Evolutionary conservation across 2,797 vertebrate genomes (phyloP), one percentile per base, ranked within the genome.

Genomic region (Eutrigla gurnardus): DNA sequence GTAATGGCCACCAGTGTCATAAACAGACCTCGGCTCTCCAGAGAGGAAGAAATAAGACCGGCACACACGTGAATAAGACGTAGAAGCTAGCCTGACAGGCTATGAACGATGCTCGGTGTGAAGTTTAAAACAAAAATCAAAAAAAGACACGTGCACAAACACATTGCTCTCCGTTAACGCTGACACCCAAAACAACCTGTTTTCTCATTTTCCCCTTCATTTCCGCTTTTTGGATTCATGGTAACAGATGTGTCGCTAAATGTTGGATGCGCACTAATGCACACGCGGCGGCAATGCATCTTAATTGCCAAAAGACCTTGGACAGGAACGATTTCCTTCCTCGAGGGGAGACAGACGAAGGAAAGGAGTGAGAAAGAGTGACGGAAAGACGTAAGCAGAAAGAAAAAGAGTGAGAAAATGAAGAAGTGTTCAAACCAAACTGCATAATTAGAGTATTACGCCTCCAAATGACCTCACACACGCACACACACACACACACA

Each of bases 391-490:
- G 14, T 25, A 75, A 2, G 14, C 50, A n/a, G 35, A 60, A 66
- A 40, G 65, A 4, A 55, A 9, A 37, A 63, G 59, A 70, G n/a
- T 32, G 39, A n/a, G 17, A 54, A 49, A 57, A 37, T 35, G 35
- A 65, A 70, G 68, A 45, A 62, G 66, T 65, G 50, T 74, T 76
- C 73, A 43, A 81, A 76, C 75, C 53, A 68, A 81, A 77, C 81
- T 84, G 77, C 71, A 84, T 85, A 86, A 89, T 77, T 82, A 78
- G 76, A 82, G 54, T 69, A 81, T 83, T 86, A 84, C 83, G 85
- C 88, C 81, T 91, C 72, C 50, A 73, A 88, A 89, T 59, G 77
- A 88, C 84, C 84, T 70, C 78, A 63, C 77, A 59, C 69, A 36
- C 61, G 63, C 64, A 18, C 63, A 40, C 36, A 45, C 63, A 57